phyloP scores from a whole-genome alignment of 1,140 invertebrate genomes.

The Alviniconcha marisindica region DNA sequence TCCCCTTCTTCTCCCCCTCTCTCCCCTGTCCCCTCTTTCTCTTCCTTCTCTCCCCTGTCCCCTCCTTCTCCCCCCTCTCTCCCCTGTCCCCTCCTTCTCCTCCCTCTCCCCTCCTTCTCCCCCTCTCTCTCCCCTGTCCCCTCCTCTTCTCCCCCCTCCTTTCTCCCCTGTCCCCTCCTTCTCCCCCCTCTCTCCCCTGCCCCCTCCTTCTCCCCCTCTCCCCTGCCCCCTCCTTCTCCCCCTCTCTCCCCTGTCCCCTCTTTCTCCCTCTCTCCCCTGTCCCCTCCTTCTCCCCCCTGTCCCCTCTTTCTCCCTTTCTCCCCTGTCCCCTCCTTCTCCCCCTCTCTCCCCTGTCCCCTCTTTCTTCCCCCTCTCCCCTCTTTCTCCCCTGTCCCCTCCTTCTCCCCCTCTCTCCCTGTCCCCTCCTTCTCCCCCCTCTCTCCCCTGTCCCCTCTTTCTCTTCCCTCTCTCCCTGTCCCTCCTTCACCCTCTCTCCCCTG shows the following conservation, averaged over 20 bases:
- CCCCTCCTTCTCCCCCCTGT: not conserved
- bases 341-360: too few relatives aligned
- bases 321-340: too few relatives aligned
- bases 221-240: not conserved
- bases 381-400: not conserved
- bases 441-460: not conserved
- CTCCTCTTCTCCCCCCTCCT: not conserved
- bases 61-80: too few relatives aligned
- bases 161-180: too few relatives aligned
- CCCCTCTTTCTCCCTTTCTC: not conserved
- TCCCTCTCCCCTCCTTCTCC: too few relatives aligned
- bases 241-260: slow-evolving; percentile 21
- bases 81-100: too few relatives aligned
- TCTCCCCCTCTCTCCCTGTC: not conserved
- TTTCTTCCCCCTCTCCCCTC: not conserved
- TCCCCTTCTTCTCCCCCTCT: too few relatives aligned
- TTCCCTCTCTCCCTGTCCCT: slow-evolving; percentile 1
- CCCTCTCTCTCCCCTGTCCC: not conserved
- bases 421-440: not conserved
- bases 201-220: slow-evolving; percentile 5
- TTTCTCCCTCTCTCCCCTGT: not conserved
- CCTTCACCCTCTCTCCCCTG: not conserved
- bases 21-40: too few relatives aligned
- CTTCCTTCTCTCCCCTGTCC: too few relatives aligned
- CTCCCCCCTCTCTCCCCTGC: not conserved